These are phyloP conservation scores for Cariama cristata DNA, from an alignment of 2,113 vertebrate genomes.

Conservation along the genomic window DNA sequence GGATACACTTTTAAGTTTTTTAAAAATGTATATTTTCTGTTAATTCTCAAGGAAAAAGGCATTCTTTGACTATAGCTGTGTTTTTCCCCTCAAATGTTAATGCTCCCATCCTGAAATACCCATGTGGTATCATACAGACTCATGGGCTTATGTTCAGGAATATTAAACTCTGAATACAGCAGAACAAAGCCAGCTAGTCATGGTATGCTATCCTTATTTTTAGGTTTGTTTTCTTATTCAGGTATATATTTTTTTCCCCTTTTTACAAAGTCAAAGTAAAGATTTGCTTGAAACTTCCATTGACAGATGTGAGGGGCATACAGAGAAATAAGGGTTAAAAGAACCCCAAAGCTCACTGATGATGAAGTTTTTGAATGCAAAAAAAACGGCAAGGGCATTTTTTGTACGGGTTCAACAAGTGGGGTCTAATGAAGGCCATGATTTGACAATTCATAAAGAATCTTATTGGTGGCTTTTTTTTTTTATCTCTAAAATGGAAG, in stretches of 20 bases:
- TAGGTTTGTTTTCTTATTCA: not conserved
- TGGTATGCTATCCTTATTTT: not conserved
- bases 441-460: not conserved
- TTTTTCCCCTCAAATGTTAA: not conserved
- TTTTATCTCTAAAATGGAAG: not conserved
- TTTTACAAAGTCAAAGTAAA: not conserved
- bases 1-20: not conserved
- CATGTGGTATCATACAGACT: not conserved
- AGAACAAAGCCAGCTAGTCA: not conserved
- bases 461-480: not conserved
- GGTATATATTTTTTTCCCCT: not conserved
- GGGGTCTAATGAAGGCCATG: not conserved
- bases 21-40: not conserved
- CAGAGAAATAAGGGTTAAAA: not conserved
- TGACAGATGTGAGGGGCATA: not conserved
- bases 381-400: accelerated
- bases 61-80: accelerated
- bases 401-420: not conserved
- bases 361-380: not conserved
- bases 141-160: not conserved
- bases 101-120: not conserved
- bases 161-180: not conserved
- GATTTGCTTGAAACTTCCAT: not conserved
- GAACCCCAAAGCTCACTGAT: not conserved
- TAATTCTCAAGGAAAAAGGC: not conserved